A percentile compares a stretch with the other conserved stretches of the same genome.
Evolutionary conservation across 2,797 vertebrate species (phyloP).

Genomic region (Pipistrellus pipistrellus): DNA sequence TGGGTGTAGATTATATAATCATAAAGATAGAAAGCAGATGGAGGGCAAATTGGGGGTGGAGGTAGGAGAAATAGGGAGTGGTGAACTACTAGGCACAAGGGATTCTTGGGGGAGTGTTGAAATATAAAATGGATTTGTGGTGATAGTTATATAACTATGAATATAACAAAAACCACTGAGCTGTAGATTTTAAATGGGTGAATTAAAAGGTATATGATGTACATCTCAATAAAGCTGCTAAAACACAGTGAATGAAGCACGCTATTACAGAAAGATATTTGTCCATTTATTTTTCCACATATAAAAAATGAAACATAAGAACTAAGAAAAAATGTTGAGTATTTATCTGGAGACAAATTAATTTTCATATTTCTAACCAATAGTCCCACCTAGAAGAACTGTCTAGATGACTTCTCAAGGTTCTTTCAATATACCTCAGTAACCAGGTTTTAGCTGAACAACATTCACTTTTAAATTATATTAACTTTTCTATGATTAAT

Average conservation of each 20-base stretch:
- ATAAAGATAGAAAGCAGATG: neutral
- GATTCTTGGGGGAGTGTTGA: neutral
- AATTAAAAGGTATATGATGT: neutral
- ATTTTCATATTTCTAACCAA: neutral
- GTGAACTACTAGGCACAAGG: neutral
- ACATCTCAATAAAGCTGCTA: neutral
- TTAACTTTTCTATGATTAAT: constrained; percentile 22
- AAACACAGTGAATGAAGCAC: neutral
- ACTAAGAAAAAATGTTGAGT: neutral
- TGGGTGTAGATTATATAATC: neutral
- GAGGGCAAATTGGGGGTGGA: too few relatives aligned
- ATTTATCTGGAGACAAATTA: neutral
- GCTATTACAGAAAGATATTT: neutral
- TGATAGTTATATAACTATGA: neutral
- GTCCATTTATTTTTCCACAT: neutral
- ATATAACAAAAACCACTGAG: neutral
- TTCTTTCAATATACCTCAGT: neutral
- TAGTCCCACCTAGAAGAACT: neutral
- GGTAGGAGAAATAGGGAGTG: neutral
- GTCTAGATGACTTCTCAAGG: neutral
- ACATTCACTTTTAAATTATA: neutral
- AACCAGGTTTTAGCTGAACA: neutral
- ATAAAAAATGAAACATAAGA: neutral
- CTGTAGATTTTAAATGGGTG: neutral
- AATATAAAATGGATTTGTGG: neutral